These are phyloP conservation scores for Caenorhabditis briggsae DNA, from an alignment of 1,140 invertebrate species.

Conservation along the genomic window DNA sequence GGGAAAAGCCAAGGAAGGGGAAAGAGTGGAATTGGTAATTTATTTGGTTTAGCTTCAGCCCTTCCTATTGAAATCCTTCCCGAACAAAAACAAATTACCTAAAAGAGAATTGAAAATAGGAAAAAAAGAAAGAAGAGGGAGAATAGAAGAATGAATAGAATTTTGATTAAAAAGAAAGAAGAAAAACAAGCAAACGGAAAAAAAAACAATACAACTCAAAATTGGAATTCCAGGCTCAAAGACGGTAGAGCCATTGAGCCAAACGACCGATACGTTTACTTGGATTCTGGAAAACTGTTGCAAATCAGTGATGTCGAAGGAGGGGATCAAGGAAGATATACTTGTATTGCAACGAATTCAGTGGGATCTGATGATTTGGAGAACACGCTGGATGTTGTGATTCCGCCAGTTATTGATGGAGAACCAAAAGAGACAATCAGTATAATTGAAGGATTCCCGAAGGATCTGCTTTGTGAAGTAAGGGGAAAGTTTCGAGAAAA, in stretches of 20 bases:
- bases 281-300: conserved; percentile 74
- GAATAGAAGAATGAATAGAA: neutral
- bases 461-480: conserved; percentile 78
- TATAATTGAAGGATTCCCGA: conserved; percentile 73
- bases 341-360: conserved; percentile 72
- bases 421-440: conserved; percentile 63
- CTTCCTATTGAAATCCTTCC: conserved; percentile 72
- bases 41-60: neutral
- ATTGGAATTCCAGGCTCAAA: conserved; percentile 58
- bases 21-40: neutral
- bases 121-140: neutral
- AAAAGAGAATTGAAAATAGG: neutral
- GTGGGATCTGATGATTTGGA: conserved; percentile 73
- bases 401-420: conserved; percentile 64
- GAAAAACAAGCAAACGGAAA: conserved; percentile 45
- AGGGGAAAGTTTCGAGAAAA: neutral
- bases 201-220: neutral
- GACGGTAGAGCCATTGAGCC: conserved; percentile 51
- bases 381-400: conserved; percentile 68
- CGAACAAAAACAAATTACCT: conserved; percentile 42
- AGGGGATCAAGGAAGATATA: conserved; percentile 68
- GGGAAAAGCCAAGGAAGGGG: neutral
- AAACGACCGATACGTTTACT: conserved; percentile 60
- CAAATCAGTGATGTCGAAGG: conserved; percentile 72
- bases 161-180: neutral